These are phyloP conservation scores for Eulemur rufifrons DNA, from an alignment of 2,113 vertebrate species.

Conservation along the genomic window DNA sequence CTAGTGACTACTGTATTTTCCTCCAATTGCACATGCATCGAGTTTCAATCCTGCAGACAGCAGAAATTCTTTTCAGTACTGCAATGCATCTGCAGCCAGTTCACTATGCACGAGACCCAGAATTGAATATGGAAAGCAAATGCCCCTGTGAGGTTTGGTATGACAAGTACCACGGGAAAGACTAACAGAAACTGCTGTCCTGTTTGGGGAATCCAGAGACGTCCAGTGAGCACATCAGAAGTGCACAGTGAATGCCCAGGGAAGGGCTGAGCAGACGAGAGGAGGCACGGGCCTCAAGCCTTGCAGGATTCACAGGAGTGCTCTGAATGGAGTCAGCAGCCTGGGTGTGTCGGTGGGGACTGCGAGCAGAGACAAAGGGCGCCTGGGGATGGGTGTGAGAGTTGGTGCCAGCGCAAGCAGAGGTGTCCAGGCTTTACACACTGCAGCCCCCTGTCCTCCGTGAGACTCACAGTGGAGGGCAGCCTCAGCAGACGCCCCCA, in stretches of 20 bases:
- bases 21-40: background rate
- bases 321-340: fast-evolving
- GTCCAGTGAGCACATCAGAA: fast-evolving
- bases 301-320: fast-evolving
- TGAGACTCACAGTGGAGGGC: fast-evolving
- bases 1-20: background rate
- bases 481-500: fast-evolving
- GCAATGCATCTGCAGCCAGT: background rate
- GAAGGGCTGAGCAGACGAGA: background rate
- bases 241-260: fast-evolving
- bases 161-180: background rate
- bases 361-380: fast-evolving
- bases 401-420: fast-evolving
- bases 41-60: background rate
- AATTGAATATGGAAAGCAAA: fast-evolving
- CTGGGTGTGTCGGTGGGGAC: background rate
- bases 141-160: fast-evolving
- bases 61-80: background rate
- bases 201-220: too few species aligned
- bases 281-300: fast-evolving
- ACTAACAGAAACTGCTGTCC: fast-evolving
- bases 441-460: fast-evolving
- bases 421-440: fast-evolving
- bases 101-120: fast-evolving
- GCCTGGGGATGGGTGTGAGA: background rate